Evolutionary conservation across 2,888 invertebrate species (phyloP).

Genomic region (Crematogaster levior): DNA sequence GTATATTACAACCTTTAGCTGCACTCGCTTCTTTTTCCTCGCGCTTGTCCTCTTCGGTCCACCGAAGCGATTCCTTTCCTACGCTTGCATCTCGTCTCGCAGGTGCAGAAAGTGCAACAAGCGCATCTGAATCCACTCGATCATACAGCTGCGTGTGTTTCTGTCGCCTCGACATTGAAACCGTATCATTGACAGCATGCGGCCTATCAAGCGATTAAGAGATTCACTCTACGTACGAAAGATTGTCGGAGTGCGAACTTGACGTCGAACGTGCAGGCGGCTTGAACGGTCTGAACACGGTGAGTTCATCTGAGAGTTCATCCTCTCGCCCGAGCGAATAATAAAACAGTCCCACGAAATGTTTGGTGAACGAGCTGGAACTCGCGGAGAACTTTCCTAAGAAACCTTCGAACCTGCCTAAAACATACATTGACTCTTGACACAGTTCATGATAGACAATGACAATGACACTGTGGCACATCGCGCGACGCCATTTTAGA

Average conservation of each 20-base stretch:
- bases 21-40: neutral
- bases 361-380: neutral
- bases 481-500: constrained; percentile 18
- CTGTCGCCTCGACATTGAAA: too few relatives aligned
- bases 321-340: neutral
- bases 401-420: neutral
- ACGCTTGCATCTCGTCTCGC: neutral
- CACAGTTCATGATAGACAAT: neutral
- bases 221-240: neutral
- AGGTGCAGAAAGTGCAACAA: neutral
- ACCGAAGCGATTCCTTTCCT: too few relatives aligned
- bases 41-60: neutral
- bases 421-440: neutral
- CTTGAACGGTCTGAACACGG: neutral
- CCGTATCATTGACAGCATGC: neutral
- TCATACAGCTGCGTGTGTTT: neutral
- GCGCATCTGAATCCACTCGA: neutral
- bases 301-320: neutral
- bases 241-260: neutral
- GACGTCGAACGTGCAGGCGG: too few relatives aligned
- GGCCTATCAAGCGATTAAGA: neutral
- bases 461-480: neutral
- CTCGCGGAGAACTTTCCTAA: neutral
- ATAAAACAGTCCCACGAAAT: neutral
- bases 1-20: neutral